A percentile compares a stretch with the other conserved stretches of the same genome.
These are phyloP conservation scores for Dilophus febrilis DNA, from an alignment of 2,888 invertebrate species.

Conservation along the genomic window DNA sequence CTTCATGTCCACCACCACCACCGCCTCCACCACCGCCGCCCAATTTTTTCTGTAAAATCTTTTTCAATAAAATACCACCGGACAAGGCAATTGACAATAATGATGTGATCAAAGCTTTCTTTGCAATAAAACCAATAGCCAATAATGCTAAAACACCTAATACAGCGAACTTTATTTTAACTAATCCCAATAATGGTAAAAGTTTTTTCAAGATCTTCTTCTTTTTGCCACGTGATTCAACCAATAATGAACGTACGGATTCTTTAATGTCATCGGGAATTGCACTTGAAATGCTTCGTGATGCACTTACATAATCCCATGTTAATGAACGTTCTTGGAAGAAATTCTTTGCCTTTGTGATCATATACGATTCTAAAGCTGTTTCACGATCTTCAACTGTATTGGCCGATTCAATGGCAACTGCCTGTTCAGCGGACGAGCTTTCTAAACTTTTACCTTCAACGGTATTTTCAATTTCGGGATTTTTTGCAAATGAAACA, in stretches of 20 bases:
- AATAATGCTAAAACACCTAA: constrained; percentile 37
- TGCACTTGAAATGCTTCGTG: constrained; percentile 32
- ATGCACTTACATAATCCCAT: constrained; percentile 32
- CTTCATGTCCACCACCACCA: constrained; percentile 16
- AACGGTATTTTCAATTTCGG: constrained; percentile 16
- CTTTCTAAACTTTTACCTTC: constrained; percentile 31
- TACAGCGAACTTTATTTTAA: constrained; percentile 40
- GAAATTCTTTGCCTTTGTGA: constrained; percentile 35
- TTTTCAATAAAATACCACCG: constrained; percentile 30
- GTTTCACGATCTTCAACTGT: constrained; percentile 35
- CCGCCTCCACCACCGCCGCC: constrained; percentile 24
- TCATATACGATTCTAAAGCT: constrained; percentile 39
- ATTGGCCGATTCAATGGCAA: constrained; percentile 32
- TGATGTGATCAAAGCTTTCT: constrained; percentile 43
- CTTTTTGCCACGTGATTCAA: constrained; percentile 44
- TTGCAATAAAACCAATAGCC: constrained; percentile 40
- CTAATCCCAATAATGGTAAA: constrained; percentile 37
- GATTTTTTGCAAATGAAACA: constrained; percentile 29
- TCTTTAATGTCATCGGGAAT: constrained; percentile 38
- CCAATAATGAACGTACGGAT: constrained; percentile 35
- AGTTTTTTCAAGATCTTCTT: constrained; percentile 34
- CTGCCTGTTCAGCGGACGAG: constrained; percentile 30
- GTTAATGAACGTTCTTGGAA: constrained; percentile 36
- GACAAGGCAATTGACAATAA: constrained; percentile 41
- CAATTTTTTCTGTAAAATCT: constrained; percentile 18